Conservation (phyloP, 1,140 invertebrate genomes). For the Bemisia tabaci region DNA sequence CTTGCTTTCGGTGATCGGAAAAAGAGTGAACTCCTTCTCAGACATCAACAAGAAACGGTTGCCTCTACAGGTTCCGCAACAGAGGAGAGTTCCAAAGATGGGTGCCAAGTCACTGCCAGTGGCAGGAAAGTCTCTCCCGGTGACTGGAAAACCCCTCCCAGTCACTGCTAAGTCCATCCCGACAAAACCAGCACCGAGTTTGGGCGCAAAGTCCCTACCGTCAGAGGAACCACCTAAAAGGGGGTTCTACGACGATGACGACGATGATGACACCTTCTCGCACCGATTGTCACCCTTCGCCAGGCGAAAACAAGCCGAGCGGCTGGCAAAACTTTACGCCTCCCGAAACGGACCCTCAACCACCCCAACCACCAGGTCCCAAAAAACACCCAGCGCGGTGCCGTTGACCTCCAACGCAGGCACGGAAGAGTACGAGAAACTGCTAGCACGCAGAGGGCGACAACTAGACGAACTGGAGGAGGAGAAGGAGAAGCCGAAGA, state of each 20-base stretch:
- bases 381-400: no score
- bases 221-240: background rate
- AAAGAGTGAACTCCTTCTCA: background rate
- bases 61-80: no score
- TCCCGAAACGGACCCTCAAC: background rate
- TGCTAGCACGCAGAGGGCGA: background rate
- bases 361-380: background rate
- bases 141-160: no score
- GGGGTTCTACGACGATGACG: no score
- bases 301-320: background rate
- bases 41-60: background rate
- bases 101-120: background rate
- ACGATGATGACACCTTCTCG: no score
- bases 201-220: background rate
- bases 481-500: background rate
- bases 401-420: background rate
- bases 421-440: background rate
- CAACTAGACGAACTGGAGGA: background rate
- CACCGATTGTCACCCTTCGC: no score
- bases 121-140: background rate
- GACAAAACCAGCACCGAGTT: background rate
- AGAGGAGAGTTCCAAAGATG: background rate
- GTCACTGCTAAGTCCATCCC: background rate
- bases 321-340: background rate
- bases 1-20: background rate